Evolutionary conservation across 2,113 vertebrate species (phyloP).

Genomic region (Hydropotes inermis): DNA sequence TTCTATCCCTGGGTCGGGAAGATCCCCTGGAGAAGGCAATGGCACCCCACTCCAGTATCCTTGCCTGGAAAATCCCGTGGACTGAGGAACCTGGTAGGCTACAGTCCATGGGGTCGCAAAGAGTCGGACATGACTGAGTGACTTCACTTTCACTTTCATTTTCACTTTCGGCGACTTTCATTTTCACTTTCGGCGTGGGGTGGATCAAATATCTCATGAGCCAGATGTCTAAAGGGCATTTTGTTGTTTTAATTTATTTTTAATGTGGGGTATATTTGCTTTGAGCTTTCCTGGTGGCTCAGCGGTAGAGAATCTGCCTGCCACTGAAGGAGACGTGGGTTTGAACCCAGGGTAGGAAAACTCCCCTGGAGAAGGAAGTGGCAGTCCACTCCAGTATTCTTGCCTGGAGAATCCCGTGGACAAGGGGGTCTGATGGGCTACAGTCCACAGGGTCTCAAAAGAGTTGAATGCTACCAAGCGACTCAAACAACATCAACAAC

Average conservation of each 20-base stretch:
- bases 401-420: not conserved
- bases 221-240: not conserved
- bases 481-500: not conserved
- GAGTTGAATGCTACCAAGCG: no score
- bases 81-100: not conserved
- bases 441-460: not conserved
- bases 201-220: not conserved
- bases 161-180: no score
- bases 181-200: not conserved
- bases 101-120: not conserved
- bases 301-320: not conserved
- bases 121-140: fast-evolving
- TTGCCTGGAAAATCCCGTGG: not conserved
- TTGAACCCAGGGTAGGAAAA: not conserved
- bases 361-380: not conserved
- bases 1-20: not conserved
- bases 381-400: not conserved
- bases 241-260: not conserved
- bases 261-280: not conserved
- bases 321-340: not conserved
- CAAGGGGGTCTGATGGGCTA: not conserved
- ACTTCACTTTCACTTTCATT: not conserved
- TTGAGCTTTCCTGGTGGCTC: not conserved
- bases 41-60: not conserved
- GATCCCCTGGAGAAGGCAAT: not conserved